A percentile compares a stretch with the other conserved stretches of the same genome.
Conservation (phyloP, 2,888 invertebrate species). For the Meteorus colon region DNA sequence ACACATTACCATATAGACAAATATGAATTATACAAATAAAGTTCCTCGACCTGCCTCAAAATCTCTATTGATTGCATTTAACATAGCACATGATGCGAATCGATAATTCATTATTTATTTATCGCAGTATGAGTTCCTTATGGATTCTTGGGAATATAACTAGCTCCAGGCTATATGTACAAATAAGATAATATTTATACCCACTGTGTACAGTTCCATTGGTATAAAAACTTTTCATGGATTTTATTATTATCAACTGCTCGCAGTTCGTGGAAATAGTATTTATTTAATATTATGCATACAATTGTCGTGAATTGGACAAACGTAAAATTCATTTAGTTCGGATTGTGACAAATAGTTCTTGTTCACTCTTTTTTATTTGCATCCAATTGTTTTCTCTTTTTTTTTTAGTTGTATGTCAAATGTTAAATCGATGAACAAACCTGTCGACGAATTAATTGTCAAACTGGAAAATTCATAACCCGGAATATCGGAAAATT, state of each 20-base stretch:
- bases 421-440: background rate
- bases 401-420: background rate
- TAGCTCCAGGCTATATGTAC: background rate
- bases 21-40: slow-evolving; percentile 12
- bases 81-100: background rate
- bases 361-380: background rate
- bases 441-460: background rate
- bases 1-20: slow-evolving; percentile 12
- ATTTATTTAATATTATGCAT: no score
- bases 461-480: background rate
- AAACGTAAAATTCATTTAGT: no score
- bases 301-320: no score
- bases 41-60: background rate
- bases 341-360: background rate
- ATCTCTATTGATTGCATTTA: background rate
- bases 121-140: background rate
- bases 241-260: no score
- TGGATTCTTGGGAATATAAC: background rate
- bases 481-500: background rate
- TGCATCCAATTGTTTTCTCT: background rate
- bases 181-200: background rate
- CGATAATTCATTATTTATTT: background rate
- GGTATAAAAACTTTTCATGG: no score
- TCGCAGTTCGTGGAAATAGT: no score
- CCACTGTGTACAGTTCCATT: background rate